Percentiles rank a stretch among this genome's conserved stretches.
Conservation (phyloP, 2,888 invertebrate genomes). For the Tenthredo scrophulariae region DNA sequence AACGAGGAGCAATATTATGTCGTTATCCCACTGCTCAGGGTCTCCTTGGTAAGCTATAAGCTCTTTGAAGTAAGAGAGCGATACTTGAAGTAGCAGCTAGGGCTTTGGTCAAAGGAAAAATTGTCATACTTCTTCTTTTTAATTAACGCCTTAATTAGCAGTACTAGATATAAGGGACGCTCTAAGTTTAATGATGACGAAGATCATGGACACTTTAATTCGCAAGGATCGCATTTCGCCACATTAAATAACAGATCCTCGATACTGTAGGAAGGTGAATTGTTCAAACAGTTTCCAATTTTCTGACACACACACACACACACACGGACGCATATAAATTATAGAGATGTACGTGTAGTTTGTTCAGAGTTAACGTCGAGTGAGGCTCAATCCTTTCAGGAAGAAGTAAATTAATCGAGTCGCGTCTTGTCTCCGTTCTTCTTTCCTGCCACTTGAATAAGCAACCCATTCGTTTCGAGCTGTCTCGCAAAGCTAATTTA, state of each 20-base stretch:
- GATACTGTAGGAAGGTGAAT: too few species aligned
- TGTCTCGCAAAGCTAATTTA: conserved; percentile 42
- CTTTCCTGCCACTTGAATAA: conserved; percentile 42
- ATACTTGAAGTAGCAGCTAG: background rate
- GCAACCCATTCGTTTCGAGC: conserved; percentile 46
- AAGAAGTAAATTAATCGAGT: conserved; percentile 38
- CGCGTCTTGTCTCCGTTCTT: conserved; percentile 33
- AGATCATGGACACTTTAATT: background rate
- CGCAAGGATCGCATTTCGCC: background rate
- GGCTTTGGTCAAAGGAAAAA: background rate
- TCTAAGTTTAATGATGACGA: background rate
- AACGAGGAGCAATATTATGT: conserved; percentile 4
- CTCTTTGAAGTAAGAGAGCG: conserved; percentile 16
- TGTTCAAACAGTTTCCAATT: background rate
- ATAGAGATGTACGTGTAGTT: too few species aligned
- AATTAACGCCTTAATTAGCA: conserved; percentile 12
- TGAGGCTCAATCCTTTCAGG: conserved; percentile 13
- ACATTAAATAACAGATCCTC: too few species aligned
- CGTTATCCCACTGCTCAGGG: background rate
- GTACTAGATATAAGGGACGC: background rate
- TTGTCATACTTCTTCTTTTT: background rate
- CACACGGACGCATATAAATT: background rate
- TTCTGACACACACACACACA: background rate
- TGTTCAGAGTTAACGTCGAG: background rate
- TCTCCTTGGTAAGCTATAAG: background rate